Conservation (phyloP, 92 coral and sea anemone genomes). For the Actinernus sp. region DNA sequence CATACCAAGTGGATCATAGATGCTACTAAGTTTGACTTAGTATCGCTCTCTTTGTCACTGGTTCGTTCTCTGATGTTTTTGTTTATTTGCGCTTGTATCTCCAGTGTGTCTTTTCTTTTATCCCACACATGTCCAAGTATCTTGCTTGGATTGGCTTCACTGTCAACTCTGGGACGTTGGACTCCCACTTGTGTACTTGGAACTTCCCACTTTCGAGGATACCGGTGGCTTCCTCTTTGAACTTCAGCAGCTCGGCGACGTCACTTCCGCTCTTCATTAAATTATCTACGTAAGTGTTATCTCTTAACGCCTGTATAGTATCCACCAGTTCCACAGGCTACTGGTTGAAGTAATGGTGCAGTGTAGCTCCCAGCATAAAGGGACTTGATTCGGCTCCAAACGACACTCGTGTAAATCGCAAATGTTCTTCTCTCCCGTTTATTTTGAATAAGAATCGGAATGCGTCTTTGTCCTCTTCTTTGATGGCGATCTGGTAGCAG, state of each 20-base stretch:
- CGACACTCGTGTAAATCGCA: too few relatives aligned
- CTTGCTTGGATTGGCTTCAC: conserved; percentile 23
- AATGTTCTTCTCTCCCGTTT: too few relatives aligned
- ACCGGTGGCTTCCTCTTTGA: conserved; percentile 58
- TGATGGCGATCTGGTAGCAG: conserved; percentile 49
- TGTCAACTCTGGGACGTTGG: conserved; percentile 27
- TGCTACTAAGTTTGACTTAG: conserved; percentile 19
- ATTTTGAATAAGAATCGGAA: too few relatives aligned
- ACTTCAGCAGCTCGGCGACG: conserved; percentile 31
- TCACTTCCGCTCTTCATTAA: conserved; percentile 50
- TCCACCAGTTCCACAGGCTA: conserved; percentile 32
- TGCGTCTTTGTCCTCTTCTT: too few relatives aligned
- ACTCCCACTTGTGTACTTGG: conserved; percentile 52
- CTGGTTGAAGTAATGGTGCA: conserved; percentile 57
- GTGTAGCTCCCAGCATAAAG: conserved; percentile 68
- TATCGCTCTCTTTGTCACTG: conserved; percentile 7
- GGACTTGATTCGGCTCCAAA: conserved; percentile 70
- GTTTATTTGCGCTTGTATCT: too few relatives aligned
- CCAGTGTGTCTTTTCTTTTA: too few relatives aligned
- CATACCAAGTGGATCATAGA: conserved; percentile 45
- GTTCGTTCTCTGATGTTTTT: too few relatives aligned
- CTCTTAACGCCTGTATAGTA: conserved; percentile 35
- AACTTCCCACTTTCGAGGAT: too few relatives aligned
- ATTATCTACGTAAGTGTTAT: too few relatives aligned
- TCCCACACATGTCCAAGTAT: conserved; percentile 53